Conservation (phyloP, 2,888 invertebrate species). For the Germaria angustata region DNA sequence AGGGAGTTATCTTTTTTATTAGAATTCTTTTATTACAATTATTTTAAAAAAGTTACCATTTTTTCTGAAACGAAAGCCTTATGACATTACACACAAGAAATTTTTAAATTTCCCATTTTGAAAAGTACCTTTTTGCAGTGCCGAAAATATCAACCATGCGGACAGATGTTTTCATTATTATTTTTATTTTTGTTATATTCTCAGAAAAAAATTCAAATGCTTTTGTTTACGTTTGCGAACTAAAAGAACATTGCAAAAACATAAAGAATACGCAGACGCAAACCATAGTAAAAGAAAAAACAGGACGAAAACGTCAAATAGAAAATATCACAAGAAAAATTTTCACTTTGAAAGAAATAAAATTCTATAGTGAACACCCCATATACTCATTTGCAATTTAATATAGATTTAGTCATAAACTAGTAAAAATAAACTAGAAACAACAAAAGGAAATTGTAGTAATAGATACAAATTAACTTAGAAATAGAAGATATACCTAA, state of each 20-base stretch:
- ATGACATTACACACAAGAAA: too few species aligned
- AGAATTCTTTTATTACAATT: too few species aligned
- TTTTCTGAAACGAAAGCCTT: too few species aligned
- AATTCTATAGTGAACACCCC: slow-evolving; percentile 21
- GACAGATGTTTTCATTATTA: neutral
- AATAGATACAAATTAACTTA: neutral
- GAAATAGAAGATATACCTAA: neutral
- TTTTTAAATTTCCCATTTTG: too few species aligned
- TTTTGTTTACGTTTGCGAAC: slow-evolving; percentile 49
- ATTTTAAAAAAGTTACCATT: too few species aligned
- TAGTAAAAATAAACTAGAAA: neutral
- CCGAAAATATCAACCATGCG: neutral
- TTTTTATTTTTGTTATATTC: slow-evolving; percentile 34
- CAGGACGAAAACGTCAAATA: slow-evolving; percentile 56
- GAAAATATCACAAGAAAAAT: slow-evolving; percentile 25
- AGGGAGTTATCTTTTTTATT: too few species aligned
- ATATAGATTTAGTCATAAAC: neutral
- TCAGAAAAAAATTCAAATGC: too few species aligned
- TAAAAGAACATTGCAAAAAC: slow-evolving; percentile 23
- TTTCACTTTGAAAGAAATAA: slow-evolving; percentile 31
- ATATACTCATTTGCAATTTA: neutral
- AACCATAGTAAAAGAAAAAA: slow-evolving; percentile 31
- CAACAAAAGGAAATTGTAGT: neutral
- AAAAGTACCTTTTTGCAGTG: too few species aligned
- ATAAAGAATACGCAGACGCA: slow-evolving; percentile 53